These are phyloP conservation scores for Todus mexicanus DNA, from an alignment of 2,797 vertebrate genomes.

Conservation along the genomic window DNA sequence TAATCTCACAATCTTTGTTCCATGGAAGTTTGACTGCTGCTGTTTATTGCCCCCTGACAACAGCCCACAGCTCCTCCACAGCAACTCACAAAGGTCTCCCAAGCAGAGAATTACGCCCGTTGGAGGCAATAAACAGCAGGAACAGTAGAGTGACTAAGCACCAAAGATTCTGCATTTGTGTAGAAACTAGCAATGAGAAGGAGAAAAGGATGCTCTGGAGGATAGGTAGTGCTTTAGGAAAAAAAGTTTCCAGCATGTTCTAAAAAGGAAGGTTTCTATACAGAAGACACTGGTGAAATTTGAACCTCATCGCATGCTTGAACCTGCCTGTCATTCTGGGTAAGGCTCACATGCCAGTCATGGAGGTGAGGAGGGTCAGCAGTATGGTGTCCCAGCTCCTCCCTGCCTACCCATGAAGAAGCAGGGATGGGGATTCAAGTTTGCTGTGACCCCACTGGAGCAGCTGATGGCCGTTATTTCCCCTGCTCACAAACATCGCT, in stretches of 20 bases:
- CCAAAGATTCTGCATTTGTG: conserved; percentile 40
- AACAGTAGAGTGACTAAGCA: conserved; percentile 48
- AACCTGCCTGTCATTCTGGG: neutral
- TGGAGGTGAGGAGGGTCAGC: neutral
- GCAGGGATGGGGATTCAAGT: neutral
- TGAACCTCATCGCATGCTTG: neutral
- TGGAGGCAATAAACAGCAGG: conserved; percentile 43
- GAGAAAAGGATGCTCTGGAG: conserved; percentile 27
- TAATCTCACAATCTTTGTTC: conserved; percentile 19
- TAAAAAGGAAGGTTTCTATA: neutral
- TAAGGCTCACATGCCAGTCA: neutral
- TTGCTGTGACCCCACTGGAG: neutral
- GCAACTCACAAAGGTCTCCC: neutral
- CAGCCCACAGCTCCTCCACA: conserved; percentile 3
- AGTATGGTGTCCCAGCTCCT: neutral
- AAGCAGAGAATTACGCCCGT: neutral
- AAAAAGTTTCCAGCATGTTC: conserved; percentile 9
- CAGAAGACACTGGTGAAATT: neutral
- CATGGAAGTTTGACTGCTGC: conserved; percentile 30
- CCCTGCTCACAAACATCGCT: neutral
- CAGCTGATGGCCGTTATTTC: neutral
- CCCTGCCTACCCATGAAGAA: neutral
- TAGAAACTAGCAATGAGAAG: conserved; percentile 31
- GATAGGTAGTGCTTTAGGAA: neutral
- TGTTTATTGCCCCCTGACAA: conserved; percentile 57